Evolutionary conservation across 2,113 vertebrate species (phyloP).

Genomic region (Anseranas semipalmata): DNA sequence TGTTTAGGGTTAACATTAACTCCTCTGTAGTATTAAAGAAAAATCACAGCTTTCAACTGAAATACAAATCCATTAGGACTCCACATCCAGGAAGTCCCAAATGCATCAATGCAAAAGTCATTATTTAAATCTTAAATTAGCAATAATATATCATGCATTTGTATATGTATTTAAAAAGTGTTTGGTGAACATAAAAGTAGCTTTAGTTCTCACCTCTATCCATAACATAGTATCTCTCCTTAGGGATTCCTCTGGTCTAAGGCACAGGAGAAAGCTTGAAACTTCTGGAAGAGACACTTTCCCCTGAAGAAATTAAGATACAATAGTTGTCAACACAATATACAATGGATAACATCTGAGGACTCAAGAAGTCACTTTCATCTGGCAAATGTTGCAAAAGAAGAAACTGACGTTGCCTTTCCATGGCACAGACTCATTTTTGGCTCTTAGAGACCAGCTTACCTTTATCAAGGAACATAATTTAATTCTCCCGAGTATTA

Average conservation of each 20-base stretch:
- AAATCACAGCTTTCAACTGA: background rate
- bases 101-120: background rate
- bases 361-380: background rate
- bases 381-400: background rate
- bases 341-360: background rate
- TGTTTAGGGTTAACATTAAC: background rate
- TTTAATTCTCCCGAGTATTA: background rate
- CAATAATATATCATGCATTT: background rate
- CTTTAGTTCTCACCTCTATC: constrained; percentile 82
- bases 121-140: background rate
- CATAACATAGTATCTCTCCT: constrained; percentile 86
- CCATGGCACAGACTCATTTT: background rate
- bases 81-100: background rate
- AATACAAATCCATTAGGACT: background rate
- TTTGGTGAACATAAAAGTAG: background rate
- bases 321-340: background rate
- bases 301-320: constrained; percentile 69
- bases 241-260: constrained; percentile 89
- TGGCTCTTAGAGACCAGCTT: background rate
- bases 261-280: constrained; percentile 83
- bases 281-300: constrained; percentile 85
- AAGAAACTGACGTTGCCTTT: background rate
- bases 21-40: background rate
- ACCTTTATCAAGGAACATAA: background rate
- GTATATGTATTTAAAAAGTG: background rate